Conservation (phyloP, 2,888 invertebrate species). For the Liposcelis brunnea region DNA sequence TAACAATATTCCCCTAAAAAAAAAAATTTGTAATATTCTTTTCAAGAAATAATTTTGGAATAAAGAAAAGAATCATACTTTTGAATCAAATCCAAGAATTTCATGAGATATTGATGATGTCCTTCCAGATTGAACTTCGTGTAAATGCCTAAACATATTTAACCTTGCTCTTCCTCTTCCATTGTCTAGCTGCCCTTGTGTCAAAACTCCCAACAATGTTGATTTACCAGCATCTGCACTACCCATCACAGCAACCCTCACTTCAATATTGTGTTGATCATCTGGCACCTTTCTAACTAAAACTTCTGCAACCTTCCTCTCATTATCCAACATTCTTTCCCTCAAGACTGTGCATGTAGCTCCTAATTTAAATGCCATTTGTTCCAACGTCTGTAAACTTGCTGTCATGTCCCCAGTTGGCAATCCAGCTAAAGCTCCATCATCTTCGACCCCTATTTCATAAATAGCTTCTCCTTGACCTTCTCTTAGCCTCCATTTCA, state of each 20-base stretch:
- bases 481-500: constrained; percentile 94
- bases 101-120: constrained; percentile 94
- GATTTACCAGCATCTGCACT: constrained; percentile 96
- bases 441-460: constrained; percentile 88
- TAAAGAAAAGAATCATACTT: constrained; percentile 26
- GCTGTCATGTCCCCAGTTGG: constrained; percentile 67
- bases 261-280: constrained; percentile 73
- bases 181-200: constrained; percentile 91
- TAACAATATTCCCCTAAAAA: constrained; percentile 60
- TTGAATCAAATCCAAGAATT: constrained; percentile 84
- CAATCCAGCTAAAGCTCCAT: constrained; percentile 72
- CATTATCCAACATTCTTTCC: constrained; percentile 36
- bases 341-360: constrained; percentile 64
- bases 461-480: constrained; percentile 96
- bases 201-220: constrained; percentile 85
- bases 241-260: constrained; percentile 84
- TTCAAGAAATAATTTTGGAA: not conserved
- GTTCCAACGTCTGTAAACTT: constrained; percentile 64
- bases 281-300: constrained; percentile 77
- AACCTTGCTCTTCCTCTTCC: constrained; percentile 85
- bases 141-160: constrained; percentile 87
- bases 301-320: constrained; percentile 68
- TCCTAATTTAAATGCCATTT: constrained; percentile 76
- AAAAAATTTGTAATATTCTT: constrained; percentile 1
- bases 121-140: constrained; percentile 85